Conservation (phyloP, 2,888 invertebrate genomes). For the Tenthredo notha region DNA sequence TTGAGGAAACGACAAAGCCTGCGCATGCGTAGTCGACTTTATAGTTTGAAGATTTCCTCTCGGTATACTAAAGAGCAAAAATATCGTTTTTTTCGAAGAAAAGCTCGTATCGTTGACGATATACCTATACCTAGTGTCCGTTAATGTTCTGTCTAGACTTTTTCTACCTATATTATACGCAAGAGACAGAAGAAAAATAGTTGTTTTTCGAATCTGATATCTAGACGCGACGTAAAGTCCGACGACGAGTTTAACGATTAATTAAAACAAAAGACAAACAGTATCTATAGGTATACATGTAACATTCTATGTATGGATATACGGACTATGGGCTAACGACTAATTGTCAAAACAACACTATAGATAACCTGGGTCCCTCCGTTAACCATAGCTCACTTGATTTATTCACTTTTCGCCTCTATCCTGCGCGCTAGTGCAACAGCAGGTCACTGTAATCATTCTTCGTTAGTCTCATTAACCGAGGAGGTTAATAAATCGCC, state of each 20-base stretch:
- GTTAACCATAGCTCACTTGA: constrained; percentile 19
- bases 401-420: constrained; percentile 11
- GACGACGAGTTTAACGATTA: background rate
- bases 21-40: no score
- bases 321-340: background rate
- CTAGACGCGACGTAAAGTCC: background rate
- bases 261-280: constrained; percentile 24
- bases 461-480: constrained; percentile 24
- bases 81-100: no score
- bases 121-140: no score
- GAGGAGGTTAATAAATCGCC: background rate
- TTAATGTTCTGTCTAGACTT: background rate
- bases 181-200: background rate
- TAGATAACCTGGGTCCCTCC: constrained; percentile 12
- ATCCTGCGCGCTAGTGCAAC: background rate
- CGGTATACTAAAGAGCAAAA: no score
- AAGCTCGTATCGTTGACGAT: no score
- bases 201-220: constrained; percentile 8
- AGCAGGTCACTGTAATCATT: constrained; percentile 23
- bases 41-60: no score
- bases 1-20: no score
- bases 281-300: background rate
- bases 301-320: background rate
- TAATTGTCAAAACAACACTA: constrained; percentile 28
- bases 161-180: no score